phyloP scores from a whole-genome alignment of 2,113 vertebrate genomes.

The Aphyosemion australe region DNA sequence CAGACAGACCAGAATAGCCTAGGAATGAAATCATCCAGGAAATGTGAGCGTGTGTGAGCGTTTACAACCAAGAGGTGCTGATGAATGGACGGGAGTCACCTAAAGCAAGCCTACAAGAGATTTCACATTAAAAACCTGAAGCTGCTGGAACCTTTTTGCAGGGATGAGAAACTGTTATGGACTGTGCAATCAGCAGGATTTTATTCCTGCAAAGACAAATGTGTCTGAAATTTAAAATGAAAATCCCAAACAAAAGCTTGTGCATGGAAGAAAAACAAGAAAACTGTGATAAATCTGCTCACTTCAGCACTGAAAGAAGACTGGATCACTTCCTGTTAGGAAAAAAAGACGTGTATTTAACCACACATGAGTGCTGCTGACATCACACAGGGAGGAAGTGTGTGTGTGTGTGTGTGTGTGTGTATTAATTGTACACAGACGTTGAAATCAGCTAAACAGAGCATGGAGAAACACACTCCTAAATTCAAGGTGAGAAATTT shows the following conservation, averaged over 20 bases:
- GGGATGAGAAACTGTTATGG: not conserved
- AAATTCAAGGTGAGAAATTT: not conserved
- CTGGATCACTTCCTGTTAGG: conserved; percentile 11
- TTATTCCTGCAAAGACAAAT: conserved; percentile 3
- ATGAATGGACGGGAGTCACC: conserved; percentile 3
- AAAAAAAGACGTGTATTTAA: not conserved
- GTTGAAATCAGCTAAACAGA: too few relatives aligned
- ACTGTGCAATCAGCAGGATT: not conserved
- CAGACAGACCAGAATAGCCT: conserved; percentile 53
- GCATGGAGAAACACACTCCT: too few relatives aligned
- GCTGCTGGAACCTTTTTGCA: not conserved
- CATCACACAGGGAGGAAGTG: not conserved
- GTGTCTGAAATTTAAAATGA: not conserved
- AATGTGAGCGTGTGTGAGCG: conserved; percentile 33
- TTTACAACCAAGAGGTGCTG: conserved; percentile 23
- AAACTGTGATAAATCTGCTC: conserved; percentile 2
- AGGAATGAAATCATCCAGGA: conserved; percentile 61
- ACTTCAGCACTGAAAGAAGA: conserved; percentile 11
- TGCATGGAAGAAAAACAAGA: not conserved
- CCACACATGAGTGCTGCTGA: conserved; percentile 15
- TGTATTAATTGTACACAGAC: too few relatives aligned
- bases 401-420: not conserved
- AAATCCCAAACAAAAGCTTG: not conserved
- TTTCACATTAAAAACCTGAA: not conserved
- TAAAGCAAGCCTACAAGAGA: not conserved